Evolutionary conservation across 2,797 vertebrate species (phyloP), one percentile per base, ranked within the genome.

Genomic region (Oceanodroma leucorhoa): DNA sequence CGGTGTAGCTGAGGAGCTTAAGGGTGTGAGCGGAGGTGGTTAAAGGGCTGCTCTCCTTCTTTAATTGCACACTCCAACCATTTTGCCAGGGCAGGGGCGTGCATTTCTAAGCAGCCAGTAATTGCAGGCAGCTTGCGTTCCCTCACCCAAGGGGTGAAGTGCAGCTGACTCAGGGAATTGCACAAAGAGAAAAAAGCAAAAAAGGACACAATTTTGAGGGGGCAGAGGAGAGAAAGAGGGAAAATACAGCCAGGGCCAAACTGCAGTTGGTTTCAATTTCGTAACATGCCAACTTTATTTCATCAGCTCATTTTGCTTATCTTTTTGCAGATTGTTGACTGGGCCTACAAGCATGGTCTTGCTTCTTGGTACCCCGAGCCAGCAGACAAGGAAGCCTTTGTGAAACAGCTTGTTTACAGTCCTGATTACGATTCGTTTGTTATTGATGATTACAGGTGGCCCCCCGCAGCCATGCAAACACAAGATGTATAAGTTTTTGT

Each of bases 341-440:
- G 99, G 51, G 99, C 99, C 40, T 99, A 99, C 98, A 98, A 98
- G 96, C 97, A 99, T 38, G 98, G 98, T 96, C 97, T 99, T 18
- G 99, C 99, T 60, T 99, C 99, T 10, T 96, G 97, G 95, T 99
- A 99, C 91, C 99, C 99, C 0, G 99, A 99, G 94, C 99, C 99
- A 17, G 98, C 99, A 97, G 99, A 99, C 98, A 99, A 99, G 97
- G 99, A 99, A 94, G 98, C 99, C n/a, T 99, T 99, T 92, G 98
- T 99, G 91, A 98, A 98, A 82, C 98, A 98, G 57, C 98, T 98
- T 40, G 71, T 99, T 95, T 99, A 99, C 97, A 99, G 98, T 82
- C 97, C 99, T 7, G 98, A 99, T 82, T 99, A 99, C 1, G 99
- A 99, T 94, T 99, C 99, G 7, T 99, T 99, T 97, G 96, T 97